Evolutionary conservation across 2,113 vertebrate genomes (phyloP).

Genomic region (Prolemur simus): DNA sequence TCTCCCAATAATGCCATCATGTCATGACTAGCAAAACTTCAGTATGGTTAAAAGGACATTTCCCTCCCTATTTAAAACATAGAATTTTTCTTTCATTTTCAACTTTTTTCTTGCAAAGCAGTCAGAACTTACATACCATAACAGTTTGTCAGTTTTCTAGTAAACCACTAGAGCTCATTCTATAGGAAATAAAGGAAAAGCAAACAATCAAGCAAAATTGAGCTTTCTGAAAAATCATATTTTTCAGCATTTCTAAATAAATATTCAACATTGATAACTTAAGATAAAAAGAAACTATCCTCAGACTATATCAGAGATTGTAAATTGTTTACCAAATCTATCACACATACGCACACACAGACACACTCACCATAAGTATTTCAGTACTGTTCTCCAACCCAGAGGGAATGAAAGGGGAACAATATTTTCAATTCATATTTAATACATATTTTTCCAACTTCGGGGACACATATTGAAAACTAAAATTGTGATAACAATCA

Average conservation of each 20-base stretch:
- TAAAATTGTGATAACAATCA: background rate
- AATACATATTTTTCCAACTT: background rate
- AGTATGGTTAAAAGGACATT: background rate
- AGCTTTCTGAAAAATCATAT: background rate
- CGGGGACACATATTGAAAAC: background rate
- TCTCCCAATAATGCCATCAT: background rate
- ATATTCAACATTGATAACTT: background rate
- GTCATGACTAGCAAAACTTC: background rate
- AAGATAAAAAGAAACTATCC: background rate
- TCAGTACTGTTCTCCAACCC: background rate
- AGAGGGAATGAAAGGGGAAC: background rate
- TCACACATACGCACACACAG: background rate
- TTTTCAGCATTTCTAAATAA: conserved; percentile 21
- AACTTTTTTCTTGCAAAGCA: background rate
- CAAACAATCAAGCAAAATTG: background rate
- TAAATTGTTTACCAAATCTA: background rate
- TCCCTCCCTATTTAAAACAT: background rate
- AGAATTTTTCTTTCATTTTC: conserved; percentile 32
- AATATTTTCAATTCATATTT: background rate
- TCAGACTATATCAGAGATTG: background rate
- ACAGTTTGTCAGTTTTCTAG: background rate
- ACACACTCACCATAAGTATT: background rate
- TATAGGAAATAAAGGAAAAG: background rate
- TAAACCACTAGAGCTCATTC: background rate
- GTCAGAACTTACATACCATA: background rate